Percentiles rank a stretch among this genome's conserved stretches.
These are phyloP conservation scores for Apistogramma diplotaenia DNA, from an alignment of 2,113 vertebrate species.

Conservation along the genomic window DNA sequence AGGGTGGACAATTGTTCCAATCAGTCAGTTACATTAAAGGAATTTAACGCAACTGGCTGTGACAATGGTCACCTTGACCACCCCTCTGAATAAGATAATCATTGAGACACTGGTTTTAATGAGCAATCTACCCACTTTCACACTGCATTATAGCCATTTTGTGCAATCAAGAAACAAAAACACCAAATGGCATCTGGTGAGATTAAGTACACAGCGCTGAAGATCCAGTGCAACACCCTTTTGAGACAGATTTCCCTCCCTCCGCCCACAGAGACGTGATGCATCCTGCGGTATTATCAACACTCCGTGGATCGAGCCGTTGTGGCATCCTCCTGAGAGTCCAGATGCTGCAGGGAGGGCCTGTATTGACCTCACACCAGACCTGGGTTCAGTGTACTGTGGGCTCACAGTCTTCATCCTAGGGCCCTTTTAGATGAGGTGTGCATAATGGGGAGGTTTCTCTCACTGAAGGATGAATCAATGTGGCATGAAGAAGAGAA, in stretches of 20 bases:
- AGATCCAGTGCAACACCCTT: background rate
- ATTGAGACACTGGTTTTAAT: background rate
- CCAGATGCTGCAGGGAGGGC: constrained; percentile 50
- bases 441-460: constrained; percentile 77
- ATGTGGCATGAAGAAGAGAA: constrained; percentile 83
- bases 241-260: background rate
- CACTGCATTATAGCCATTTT: background rate
- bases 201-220: background rate
- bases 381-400: constrained; percentile 58
- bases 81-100: background rate
- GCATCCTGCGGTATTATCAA: constrained; percentile 33
- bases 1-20: background rate
- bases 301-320: constrained; percentile 42
- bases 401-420: constrained; percentile 48
- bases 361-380: constrained; percentile 57
- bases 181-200: background rate
- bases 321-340: constrained; percentile 35
- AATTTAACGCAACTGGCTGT: background rate
- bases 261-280: background rate
- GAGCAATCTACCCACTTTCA: background rate
- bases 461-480: constrained; percentile 82
- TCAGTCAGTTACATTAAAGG: background rate
- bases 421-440: constrained; percentile 71
- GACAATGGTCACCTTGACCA: background rate
- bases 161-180: background rate